A percentile compares a stretch with the other conserved stretches of the same genome.
Conservation (phyloP, 2,888 invertebrate genomes). For the Lordiphosa fenestrarum region DNA sequence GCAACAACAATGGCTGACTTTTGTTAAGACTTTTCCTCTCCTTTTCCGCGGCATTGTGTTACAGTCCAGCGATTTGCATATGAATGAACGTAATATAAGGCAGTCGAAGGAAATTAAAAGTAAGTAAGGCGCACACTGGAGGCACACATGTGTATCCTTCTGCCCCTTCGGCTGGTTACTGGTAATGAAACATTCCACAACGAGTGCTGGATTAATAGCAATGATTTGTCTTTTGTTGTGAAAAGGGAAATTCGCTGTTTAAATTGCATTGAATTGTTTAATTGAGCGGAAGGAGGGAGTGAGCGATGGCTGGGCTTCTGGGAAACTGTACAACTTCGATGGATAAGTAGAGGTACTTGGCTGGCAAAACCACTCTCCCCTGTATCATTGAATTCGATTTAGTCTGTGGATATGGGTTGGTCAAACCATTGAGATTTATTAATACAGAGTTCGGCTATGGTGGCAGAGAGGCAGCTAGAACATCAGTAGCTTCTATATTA, state of each 20-base stretch:
- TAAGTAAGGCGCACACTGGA: constrained; percentile 35
- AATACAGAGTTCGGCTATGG: no score
- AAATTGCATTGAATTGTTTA: constrained; percentile 68
- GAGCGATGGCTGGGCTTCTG: neutral
- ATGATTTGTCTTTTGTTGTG: constrained; percentile 68
- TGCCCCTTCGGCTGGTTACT: constrained; percentile 21
- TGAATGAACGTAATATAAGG: constrained; percentile 72
- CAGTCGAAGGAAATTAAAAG: constrained; percentile 66
- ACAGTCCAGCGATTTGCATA: constrained; percentile 71
- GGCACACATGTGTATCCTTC: constrained; percentile 16
- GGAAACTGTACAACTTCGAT: constrained; percentile 9
- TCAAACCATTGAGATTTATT: no score
- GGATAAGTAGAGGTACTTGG: constrained; percentile 3
- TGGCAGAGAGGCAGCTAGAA: no score
- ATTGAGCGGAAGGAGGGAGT: constrained; percentile 63
- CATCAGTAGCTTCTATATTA: no score
- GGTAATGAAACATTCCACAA: constrained; percentile 75
- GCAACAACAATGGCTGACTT: constrained; percentile 19
- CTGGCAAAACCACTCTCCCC: no score
- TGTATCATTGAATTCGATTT: no score
- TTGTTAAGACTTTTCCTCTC: constrained; percentile 19
- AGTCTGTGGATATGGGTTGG: no score
- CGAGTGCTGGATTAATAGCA: constrained; percentile 73
- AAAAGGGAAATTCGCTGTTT: constrained; percentile 25
- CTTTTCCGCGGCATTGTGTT: constrained; percentile 47